Evolutionary conservation across 2,113 vertebrate species (phyloP).

Genomic region (Ochotona curzoniae): DNA sequence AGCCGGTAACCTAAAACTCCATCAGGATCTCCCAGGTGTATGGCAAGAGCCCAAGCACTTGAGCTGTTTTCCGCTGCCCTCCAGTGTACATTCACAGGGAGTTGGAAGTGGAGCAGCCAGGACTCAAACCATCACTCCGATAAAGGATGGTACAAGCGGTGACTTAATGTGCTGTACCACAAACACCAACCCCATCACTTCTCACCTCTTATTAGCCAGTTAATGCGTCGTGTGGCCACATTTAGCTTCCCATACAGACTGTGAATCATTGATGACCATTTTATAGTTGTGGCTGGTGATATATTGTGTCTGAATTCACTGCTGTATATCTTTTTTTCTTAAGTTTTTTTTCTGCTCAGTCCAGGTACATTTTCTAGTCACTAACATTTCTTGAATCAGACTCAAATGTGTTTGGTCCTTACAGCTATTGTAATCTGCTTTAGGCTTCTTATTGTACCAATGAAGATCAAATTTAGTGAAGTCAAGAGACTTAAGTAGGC

Average conservation of each 20-base stretch:
- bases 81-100: too few species aligned
- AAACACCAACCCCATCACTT: too few species aligned
- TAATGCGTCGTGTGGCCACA: not conserved
- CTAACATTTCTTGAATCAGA: not conserved
- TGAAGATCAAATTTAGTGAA: not conserved
- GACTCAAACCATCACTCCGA: too few species aligned
- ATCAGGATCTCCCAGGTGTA: too few species aligned
- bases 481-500: not conserved
- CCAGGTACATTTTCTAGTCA: not conserved
- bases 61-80: too few species aligned
- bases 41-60: too few species aligned
- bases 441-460: slow-evolving; percentile 18
- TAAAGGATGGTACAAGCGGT: too few species aligned
- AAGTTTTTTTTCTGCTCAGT: not conserved
- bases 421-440: not conserved
- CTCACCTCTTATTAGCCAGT: not conserved
- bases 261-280: not conserved
- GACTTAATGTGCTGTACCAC: too few species aligned
- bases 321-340: not conserved
- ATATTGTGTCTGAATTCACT: not conserved
- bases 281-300: not conserved
- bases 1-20: too few species aligned
- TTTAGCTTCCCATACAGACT: not conserved
- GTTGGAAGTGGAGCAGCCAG: too few species aligned
- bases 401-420: not conserved